Evolutionary conservation across 2,888 invertebrate genomes (phyloP).

Genomic region (Amitus sp.): DNA sequence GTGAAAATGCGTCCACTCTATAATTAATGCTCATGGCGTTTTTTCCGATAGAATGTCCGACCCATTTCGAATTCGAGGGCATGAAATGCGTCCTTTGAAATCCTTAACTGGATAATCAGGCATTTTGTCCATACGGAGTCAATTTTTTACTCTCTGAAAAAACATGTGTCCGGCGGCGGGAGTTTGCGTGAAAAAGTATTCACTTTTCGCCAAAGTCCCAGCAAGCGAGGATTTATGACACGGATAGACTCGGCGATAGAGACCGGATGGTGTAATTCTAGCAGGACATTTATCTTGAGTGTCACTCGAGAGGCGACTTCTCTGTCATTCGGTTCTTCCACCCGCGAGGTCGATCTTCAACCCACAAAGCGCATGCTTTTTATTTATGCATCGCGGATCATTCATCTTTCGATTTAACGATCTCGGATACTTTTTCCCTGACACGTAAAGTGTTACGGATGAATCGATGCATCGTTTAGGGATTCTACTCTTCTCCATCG

Average conservation of each 20-base stretch:
- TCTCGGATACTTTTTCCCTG: conserved; percentile 8
- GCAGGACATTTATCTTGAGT: conserved; percentile 57
- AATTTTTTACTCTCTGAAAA: background rate
- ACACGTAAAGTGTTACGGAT: conserved; percentile 7
- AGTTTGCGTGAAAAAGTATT: conserved; percentile 22
- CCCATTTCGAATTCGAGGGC: background rate
- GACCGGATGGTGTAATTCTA: conserved; percentile 34
- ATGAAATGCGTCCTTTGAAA: too few species aligned
- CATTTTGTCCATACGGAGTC: too few species aligned
- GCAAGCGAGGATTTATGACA: conserved; percentile 18
- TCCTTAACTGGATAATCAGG: too few species aligned
- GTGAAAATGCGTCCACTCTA: too few species aligned
- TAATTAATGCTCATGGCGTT: too few species aligned
- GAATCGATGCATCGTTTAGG: conserved; percentile 11
- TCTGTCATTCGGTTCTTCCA: conserved; percentile 47
- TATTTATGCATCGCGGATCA: conserved; percentile 16
- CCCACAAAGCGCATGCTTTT: conserved; percentile 4
- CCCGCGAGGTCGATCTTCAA: conserved; percentile 6
- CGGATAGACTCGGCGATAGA: conserved; percentile 16
- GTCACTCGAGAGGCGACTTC: conserved; percentile 52
- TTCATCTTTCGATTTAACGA: conserved; percentile 15
- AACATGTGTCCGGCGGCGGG: conserved; percentile 13
- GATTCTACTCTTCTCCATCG: background rate
- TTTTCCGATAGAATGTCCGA: background rate
- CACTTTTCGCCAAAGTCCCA: conserved; percentile 1